Evolutionary conservation across 2,113 vertebrate genomes (phyloP).

Genomic region (Pseudonaja textilis): DNA sequence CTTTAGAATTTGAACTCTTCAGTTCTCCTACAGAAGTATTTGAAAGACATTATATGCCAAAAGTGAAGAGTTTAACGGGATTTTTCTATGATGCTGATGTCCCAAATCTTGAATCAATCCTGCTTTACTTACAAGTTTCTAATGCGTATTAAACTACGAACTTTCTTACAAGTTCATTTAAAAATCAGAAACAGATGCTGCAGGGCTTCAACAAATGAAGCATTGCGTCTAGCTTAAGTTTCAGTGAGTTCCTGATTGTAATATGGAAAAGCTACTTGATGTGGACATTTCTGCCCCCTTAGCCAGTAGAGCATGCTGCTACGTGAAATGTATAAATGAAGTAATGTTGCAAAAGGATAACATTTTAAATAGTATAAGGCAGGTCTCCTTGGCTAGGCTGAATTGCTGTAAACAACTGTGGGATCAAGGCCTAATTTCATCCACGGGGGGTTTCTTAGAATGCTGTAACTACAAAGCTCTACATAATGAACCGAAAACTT

Average conservation of each 20-base stretch:
- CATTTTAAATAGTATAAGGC: background rate
- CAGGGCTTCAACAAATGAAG: background rate
- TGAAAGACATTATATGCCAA: constrained; percentile 36
- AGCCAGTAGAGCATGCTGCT: background rate
- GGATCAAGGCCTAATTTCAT: background rate
- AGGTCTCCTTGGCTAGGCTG: background rate
- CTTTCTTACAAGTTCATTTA: constrained; percentile 19
- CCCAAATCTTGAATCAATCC: background rate
- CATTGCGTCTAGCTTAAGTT: background rate
- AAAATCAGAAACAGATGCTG: background rate
- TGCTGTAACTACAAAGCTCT: background rate
- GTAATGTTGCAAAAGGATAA: background rate
- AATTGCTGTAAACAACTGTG: background rate
- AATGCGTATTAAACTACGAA: constrained; percentile 8
- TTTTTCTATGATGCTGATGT: background rate
- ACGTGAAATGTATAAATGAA: background rate
- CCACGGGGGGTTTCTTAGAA: too few relatives aligned
- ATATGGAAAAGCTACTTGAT: background rate
- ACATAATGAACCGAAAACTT: background rate
- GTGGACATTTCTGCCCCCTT: background rate
- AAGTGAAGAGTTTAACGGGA: constrained; percentile 14
- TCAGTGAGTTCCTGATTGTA: background rate
- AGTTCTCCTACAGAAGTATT: constrained; percentile 26
- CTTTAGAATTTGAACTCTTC: background rate
- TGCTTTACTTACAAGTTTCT: background rate